These are phyloP conservation scores for Typhlichthys subterraneus DNA, from an alignment of 2,797 vertebrate genomes.

Conservation along the genomic window DNA sequence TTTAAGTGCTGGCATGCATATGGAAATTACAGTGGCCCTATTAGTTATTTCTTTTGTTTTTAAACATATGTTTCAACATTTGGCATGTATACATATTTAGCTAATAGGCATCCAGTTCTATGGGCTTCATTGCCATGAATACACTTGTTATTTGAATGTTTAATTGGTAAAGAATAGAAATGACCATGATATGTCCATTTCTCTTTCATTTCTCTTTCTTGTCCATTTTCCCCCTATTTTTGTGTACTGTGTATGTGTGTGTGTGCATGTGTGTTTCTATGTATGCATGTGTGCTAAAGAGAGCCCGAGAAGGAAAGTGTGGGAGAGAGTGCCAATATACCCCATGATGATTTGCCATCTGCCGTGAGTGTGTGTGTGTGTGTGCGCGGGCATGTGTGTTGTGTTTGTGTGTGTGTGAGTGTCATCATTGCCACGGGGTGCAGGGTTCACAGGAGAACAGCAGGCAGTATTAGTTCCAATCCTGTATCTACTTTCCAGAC, in stretches of 20 bases:
- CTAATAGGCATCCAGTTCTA: constrained; percentile 36
- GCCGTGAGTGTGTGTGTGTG: constrained; percentile 48
- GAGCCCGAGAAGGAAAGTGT: constrained; percentile 65
- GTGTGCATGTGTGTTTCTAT: constrained; percentile 4
- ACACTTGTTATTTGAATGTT: too few species aligned
- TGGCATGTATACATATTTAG: constrained; percentile 30
- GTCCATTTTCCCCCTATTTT: background rate
- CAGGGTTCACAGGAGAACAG: constrained; percentile 52
- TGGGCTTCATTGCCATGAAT: constrained; percentile 37
- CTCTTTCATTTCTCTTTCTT: background rate
- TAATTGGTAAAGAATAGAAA: background rate
- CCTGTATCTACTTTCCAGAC: constrained; percentile 6
- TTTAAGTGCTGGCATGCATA: too few species aligned
- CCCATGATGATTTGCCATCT: constrained; percentile 78
- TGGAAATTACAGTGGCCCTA: constrained; percentile 8
- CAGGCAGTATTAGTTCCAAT: constrained; percentile 47
- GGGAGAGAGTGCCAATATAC: constrained; percentile 67
- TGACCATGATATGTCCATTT: background rate
- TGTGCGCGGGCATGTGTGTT: constrained; percentile 21
- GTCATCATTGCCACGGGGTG: constrained; percentile 42
- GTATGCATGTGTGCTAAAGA: constrained; percentile 41
- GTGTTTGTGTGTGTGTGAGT: constrained; percentile 14
- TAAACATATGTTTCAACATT: constrained; percentile 27
- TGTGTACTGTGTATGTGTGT: background rate
- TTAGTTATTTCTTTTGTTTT: constrained; percentile 13